A percentile compares a stretch with the other conserved stretches of the same genome.
Evolutionary conservation across 2,113 vertebrate species (phyloP).

Genomic region (Psittacara wagleri): DNA sequence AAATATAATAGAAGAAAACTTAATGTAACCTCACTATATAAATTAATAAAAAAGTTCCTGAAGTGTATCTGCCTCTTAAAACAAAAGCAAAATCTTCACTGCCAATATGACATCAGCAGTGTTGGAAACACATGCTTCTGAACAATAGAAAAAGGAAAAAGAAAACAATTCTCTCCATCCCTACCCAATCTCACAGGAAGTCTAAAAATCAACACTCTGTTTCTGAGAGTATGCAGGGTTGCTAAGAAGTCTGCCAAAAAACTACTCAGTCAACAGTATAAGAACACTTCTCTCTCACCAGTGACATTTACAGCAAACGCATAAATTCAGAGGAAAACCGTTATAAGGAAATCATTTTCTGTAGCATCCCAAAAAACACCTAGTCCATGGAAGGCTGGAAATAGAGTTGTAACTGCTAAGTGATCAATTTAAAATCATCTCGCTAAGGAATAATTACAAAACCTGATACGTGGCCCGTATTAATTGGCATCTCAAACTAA

Average conservation of each 20-base stretch:
- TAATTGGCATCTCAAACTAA: background rate
- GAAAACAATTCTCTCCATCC: background rate
- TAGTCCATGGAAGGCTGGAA: background rate
- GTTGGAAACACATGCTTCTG: background rate
- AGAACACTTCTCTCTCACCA: background rate
- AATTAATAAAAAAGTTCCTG: background rate
- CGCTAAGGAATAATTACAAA: background rate
- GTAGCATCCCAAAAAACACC: background rate
- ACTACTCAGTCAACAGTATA: background rate
- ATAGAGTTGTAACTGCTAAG: background rate
- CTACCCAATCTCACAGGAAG: background rate
- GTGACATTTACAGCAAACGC: background rate
- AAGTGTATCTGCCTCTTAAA: background rate
- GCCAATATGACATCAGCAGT: background rate
- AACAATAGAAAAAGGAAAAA: constrained; percentile 14
- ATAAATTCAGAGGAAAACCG: background rate
- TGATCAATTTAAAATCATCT: background rate
- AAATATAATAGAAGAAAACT: background rate
- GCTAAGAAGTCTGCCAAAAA: constrained; percentile 16
- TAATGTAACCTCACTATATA: background rate
- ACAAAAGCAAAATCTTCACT: background rate
- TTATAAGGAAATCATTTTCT: background rate
- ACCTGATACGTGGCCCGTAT: background rate
- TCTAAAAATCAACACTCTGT: constrained; percentile 8
- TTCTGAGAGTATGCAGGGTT: background rate